A percentile compares a stretch with the other conserved stretches of the same genome.
Evolutionary conservation across 2,888 invertebrate genomes (phyloP).

Genomic region (Drosophila sordidapex): DNA sequence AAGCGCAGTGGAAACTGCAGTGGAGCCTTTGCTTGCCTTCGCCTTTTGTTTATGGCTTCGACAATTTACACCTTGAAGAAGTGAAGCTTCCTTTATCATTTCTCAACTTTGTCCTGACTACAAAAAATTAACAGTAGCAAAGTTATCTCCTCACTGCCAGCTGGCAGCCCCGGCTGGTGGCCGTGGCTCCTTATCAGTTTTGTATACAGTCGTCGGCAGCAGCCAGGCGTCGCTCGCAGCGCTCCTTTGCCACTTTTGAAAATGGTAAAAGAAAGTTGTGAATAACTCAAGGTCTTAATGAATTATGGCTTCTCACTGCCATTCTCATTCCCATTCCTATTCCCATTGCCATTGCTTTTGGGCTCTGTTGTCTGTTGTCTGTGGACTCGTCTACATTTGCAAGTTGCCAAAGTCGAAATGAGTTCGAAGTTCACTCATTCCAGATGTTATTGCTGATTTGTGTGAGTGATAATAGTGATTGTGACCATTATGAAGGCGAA

Average conservation of each 20-base stretch:
- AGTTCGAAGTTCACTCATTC: conserved; percentile 14
- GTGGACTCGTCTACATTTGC: conserved; percentile 14
- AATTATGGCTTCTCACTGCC: conserved; percentile 56
- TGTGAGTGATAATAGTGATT: conserved; percentile 27
- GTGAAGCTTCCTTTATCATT: conserved; percentile 29
- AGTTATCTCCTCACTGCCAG: conserved; percentile 57
- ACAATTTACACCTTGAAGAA: conserved; percentile 83
- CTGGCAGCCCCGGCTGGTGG: conserved; percentile 20
- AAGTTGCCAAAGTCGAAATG: conserved; percentile 38
- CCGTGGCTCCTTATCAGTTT: conserved; percentile 60
- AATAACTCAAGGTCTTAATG: conserved; percentile 77
- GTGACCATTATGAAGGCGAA: conserved; percentile 17
- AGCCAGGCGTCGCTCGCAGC: conserved; percentile 37
- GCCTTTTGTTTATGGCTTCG: conserved; percentile 81
- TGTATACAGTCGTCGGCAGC: conserved; percentile 60
- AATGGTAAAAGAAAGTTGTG: conserved; percentile 62
- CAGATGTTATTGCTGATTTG: conserved; percentile 17
- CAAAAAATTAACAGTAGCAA: conserved; percentile 52
- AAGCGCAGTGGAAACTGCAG: conserved; percentile 37
- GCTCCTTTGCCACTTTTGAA: conserved; percentile 30
- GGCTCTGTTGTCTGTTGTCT: neutral
- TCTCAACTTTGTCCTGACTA: conserved; percentile 34
- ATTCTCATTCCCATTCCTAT: neutral
- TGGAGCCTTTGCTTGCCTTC: conserved; percentile 3
- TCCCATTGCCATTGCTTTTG: conserved; percentile 15